Conservation (phyloP, 2,888 invertebrate genomes). For the Drepanosiphum platanoidis region DNA sequence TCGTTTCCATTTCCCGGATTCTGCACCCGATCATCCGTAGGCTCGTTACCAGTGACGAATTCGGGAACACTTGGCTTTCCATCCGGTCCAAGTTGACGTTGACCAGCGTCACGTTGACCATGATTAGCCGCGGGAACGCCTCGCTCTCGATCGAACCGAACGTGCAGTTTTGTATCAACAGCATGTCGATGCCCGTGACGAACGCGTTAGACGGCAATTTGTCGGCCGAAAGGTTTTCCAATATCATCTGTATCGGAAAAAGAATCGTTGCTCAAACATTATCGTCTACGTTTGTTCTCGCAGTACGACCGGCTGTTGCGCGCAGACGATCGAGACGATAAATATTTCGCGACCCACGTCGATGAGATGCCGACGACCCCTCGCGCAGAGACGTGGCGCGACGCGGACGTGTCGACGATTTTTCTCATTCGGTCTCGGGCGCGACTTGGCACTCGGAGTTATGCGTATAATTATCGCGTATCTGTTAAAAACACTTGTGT, state of each 20-base stretch:
- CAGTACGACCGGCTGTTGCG: too few species aligned
- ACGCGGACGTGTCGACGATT: background rate
- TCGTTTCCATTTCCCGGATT: conserved; percentile 12
- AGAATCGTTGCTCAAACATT: background rate
- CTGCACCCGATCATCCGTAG: conserved; percentile 17
- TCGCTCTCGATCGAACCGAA: conserved; percentile 21
- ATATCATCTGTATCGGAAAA: background rate
- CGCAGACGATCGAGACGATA: too few species aligned
- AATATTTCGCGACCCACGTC: too few species aligned
- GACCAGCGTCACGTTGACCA: conserved; percentile 27
- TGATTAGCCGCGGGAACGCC: conserved; percentile 31
- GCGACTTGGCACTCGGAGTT: background rate
- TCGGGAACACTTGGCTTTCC: conserved; percentile 28
- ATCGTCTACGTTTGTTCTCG: too few species aligned
- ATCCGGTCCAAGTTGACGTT: conserved; percentile 28
- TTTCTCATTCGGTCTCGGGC: background rate
- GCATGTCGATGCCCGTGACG: conserved; percentile 18
- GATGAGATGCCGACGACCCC: too few species aligned
- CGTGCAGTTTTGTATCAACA: conserved; percentile 26
- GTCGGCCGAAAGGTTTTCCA: conserved; percentile 23
- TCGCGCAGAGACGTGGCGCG: background rate
- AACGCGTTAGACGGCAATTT: conserved; percentile 51
- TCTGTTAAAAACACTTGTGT: conserved; percentile 28
- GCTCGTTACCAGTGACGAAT: background rate
- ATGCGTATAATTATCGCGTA: background rate